These are phyloP conservation scores for Argyresthia goedartella DNA, from an alignment of 2,888 invertebrate species.

Conservation along the genomic window DNA sequence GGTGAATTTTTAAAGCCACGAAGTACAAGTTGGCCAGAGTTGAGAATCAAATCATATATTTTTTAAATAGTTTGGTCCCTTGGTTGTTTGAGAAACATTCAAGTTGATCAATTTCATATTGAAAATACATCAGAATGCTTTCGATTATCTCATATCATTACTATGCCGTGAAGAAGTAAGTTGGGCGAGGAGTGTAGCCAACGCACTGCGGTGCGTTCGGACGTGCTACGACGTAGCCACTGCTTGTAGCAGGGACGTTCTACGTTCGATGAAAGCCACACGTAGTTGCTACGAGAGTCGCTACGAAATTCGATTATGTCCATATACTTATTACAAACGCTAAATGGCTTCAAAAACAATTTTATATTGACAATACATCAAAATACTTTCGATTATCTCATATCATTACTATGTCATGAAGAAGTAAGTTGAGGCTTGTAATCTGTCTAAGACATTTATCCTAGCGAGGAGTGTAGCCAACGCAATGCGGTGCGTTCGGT, in stretches of 20 bases:
- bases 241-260: conserved; percentile 10
- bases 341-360: no score
- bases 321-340: no score
- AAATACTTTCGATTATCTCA: conserved; percentile 32
- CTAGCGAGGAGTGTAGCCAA: conserved; percentile 33
- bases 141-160: conserved; percentile 39
- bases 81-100: no score
- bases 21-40: conserved; percentile 6
- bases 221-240: conserved; percentile 14
- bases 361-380: background rate
- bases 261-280: conserved; percentile 10
- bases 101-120: background rate
- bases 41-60: background rate
- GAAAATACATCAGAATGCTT: conserved; percentile 16
- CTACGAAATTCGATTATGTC: no score
- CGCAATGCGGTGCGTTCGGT: conserved; percentile 42
- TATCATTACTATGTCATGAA: conserved; percentile 44
- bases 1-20: conserved; percentile 20
- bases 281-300: no score
- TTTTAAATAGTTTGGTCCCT: no score
- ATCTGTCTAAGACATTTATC: no score
- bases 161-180: conserved; percentile 45
- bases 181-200: conserved; percentile 36
- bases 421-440: conserved; percentile 51
- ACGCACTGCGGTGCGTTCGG: conserved; percentile 43